These are phyloP conservation scores for Zelleria hepariella DNA, from an alignment of 2,888 invertebrate species.

Conservation along the genomic window DNA sequence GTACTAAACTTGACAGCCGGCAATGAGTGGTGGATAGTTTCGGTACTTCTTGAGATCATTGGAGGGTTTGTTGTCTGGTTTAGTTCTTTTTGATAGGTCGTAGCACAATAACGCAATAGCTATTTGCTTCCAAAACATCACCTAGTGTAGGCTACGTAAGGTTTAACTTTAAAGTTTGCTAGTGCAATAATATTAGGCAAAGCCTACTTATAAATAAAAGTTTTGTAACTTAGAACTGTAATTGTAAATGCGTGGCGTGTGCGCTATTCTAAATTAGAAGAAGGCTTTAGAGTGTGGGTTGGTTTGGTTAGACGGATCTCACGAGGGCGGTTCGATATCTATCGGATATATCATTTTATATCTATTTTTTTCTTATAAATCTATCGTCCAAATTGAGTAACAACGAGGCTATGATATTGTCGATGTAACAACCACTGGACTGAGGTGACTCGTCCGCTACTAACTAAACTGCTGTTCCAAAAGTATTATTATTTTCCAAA, in stretches of 20 bases:
- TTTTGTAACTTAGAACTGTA: slow-evolving; percentile 61
- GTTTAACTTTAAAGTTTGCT: slow-evolving; percentile 49
- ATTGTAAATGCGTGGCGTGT: slow-evolving; percentile 37
- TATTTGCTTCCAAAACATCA: slow-evolving; percentile 49
- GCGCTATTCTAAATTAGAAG: background rate
- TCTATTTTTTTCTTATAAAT: background rate
- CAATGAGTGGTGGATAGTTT: too few species aligned
- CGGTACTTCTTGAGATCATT: too few species aligned
- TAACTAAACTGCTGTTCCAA: slow-evolving; percentile 34
- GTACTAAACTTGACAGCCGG: too few species aligned
- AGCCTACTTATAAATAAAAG: slow-evolving; percentile 58
- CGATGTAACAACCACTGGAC: slow-evolving; percentile 39
- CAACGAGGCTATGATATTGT: slow-evolving; percentile 54
- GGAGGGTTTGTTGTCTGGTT: too few species aligned
- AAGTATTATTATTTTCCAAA: slow-evolving; percentile 62
- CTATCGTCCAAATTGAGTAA: slow-evolving; percentile 28
- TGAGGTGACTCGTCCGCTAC: slow-evolving; percentile 42
- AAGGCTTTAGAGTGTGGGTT: background rate
- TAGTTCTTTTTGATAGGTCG: too few species aligned
- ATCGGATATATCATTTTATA: background rate
- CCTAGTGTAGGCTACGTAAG: slow-evolving; percentile 40
- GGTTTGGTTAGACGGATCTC: background rate
- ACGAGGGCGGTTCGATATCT: background rate
- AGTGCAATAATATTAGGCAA: slow-evolving; percentile 69
- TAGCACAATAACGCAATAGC: slow-evolving; percentile 11